phyloP scores from a whole-genome alignment of 1,140 invertebrate species.

The Pentalonia nigronervosa region DNA sequence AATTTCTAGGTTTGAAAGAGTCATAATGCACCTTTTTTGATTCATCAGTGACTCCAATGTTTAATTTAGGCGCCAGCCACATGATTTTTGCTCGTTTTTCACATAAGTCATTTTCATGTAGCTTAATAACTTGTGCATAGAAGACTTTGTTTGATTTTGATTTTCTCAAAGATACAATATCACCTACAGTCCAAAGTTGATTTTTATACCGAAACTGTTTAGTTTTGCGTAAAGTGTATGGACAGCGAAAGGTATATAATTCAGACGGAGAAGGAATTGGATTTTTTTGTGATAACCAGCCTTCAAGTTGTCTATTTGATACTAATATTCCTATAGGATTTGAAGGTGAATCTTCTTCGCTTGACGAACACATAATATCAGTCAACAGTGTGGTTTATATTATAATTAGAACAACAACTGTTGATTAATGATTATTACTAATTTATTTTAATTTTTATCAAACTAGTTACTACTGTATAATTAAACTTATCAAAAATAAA shows the following conservation, averaged over 20 bases:
- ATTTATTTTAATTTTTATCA: not conserved
- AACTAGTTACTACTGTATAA: not conserved
- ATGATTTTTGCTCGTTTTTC: conserved; percentile 52
- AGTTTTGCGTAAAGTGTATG: conserved; percentile 24
- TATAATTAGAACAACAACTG: not conserved
- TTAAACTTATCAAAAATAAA: not conserved
- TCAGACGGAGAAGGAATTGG: conserved; percentile 33
- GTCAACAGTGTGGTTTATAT: not conserved
- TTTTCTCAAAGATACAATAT: conserved; percentile 22
- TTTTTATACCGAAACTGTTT: conserved; percentile 18
- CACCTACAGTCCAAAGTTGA: conserved; percentile 37
- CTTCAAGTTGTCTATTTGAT: not conserved
- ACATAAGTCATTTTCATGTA: conserved; percentile 32
- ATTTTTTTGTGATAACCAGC: not conserved
- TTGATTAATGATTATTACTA: not conserved
- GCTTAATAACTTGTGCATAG: conserved; percentile 24
- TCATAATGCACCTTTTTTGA: not conserved
- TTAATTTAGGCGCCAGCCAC: conserved; percentile 43
- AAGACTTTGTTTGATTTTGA: not conserved
- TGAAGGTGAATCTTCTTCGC: not conserved
- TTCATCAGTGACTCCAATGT: not conserved
- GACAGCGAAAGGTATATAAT: not conserved
- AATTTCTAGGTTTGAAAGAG: conserved; percentile 13
- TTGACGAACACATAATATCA: not conserved
- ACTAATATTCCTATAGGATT: conserved; percentile 22